Evolutionary conservation across 2,113 vertebrate species (phyloP).

Genomic region (Dipodomys merriami): DNA sequence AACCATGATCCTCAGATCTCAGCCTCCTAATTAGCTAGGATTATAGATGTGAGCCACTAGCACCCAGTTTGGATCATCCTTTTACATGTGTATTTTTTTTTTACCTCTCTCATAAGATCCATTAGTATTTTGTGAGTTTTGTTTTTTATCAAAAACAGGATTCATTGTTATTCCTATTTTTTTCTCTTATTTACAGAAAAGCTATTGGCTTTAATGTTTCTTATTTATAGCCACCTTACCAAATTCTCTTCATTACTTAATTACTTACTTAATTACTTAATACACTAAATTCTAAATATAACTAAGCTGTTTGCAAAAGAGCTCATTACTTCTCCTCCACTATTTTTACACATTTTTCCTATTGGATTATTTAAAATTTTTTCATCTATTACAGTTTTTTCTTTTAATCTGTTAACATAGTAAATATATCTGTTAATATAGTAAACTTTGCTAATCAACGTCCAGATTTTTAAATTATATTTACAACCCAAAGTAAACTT

Average conservation of each 20-base stretch:
- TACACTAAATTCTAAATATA: conserved; percentile 13
- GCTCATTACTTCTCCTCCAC: neutral
- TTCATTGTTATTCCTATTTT: neutral
- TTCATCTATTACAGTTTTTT: neutral
- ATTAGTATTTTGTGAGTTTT: conserved; percentile 15
- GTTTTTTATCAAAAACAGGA: neutral
- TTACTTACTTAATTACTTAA: neutral
- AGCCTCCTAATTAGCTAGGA: too few relatives aligned
- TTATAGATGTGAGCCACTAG: too few relatives aligned
- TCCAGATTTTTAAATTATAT: neutral
- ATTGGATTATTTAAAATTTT: neutral
- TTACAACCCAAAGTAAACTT: conserved; percentile 1
- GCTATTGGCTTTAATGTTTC: neutral
- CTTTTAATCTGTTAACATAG: neutral
- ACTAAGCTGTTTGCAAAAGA: conserved; percentile 16
- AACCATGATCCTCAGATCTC: too few relatives aligned
- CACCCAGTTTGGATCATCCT: too few relatives aligned
- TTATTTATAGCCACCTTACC: neutral
- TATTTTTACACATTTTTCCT: neutral
- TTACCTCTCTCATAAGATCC: neutral
- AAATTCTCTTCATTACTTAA: neutral
- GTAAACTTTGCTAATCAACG: neutral
- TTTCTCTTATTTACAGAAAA: neutral
- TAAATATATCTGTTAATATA: too few relatives aligned
- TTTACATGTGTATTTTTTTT: neutral